phyloP scores from a whole-genome alignment of 2,888 invertebrate species.

The Neuroscelio doddi region DNA sequence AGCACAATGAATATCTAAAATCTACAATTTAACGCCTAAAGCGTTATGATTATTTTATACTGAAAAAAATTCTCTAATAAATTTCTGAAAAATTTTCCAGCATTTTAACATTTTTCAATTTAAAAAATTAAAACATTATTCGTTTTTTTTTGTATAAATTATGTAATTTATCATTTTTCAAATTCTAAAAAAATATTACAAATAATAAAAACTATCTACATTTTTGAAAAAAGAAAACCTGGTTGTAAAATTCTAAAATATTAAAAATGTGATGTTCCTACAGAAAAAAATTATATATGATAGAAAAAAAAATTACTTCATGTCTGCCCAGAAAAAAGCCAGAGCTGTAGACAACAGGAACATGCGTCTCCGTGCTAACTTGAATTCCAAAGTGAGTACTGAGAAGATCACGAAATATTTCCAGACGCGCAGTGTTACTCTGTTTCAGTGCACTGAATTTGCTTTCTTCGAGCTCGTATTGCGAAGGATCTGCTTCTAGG shows the following conservation, averaged over 20 bases:
- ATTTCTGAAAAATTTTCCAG: no score
- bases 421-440: conserved; percentile 82
- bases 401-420: conserved; percentile 85
- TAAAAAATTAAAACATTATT: no score
- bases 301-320: conserved; percentile 75
- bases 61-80: not conserved
- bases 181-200: no score
- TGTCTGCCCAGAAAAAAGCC: conserved; percentile 88
- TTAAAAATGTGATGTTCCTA: not conserved
- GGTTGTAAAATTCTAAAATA: not conserved
- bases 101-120: no score
- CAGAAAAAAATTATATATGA: conserved; percentile 12
- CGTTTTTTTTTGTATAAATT: no score
- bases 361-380: conserved; percentile 68
- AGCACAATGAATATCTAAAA: conserved; percentile 17
- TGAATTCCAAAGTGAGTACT: conserved; percentile 81
- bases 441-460: conserved; percentile 76
- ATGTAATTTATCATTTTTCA: no score
- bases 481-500: conserved; percentile 83
- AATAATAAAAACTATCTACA: no score
- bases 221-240: not conserved
- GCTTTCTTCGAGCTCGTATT: conserved; percentile 77
- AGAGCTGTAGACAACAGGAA: conserved; percentile 73
- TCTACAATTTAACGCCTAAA: conserved; percentile 16
- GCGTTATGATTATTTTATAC: not conserved